These are phyloP conservation scores for Drosophila eohydei DNA, from an alignment of 2,888 invertebrate species.

Conservation along the genomic window DNA sequence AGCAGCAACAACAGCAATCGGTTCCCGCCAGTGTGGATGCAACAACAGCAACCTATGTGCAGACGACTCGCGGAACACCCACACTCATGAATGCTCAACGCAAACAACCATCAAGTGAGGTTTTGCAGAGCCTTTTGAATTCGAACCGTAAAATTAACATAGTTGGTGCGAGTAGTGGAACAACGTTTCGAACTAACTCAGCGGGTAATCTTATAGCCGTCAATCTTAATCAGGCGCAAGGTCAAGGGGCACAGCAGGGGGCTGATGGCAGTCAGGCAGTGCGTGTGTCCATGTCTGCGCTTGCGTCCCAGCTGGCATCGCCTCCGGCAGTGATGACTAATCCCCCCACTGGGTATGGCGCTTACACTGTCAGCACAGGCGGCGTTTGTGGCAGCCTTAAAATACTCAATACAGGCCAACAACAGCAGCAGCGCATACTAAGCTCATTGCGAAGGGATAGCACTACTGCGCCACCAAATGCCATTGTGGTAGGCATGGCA, in stretches of 20 bases:
- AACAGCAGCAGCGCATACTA: conserved; percentile 81
- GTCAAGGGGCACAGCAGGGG: conserved; percentile 46
- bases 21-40: conserved; percentile 63
- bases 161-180: conserved; percentile 69
- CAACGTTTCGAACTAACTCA: conserved; percentile 81
- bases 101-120: conserved; percentile 82
- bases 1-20: conserved; percentile 70
- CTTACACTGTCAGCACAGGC: conserved; percentile 79
- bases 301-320: conserved; percentile 85
- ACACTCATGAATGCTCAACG: conserved; percentile 70
- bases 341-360: conserved; percentile 79
- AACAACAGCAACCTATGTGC: conserved; percentile 75
- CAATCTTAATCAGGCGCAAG: conserved; percentile 61
- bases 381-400: conserved; percentile 69
- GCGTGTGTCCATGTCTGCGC: conserved; percentile 85
- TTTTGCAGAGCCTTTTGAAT: conserved; percentile 83
- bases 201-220: conserved; percentile 83
- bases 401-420: conserved; percentile 76
- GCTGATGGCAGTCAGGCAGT: conserved; percentile 78
- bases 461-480: conserved; percentile 81
- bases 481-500: conserved; percentile 85
- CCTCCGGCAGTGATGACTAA: conserved; percentile 85
- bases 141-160: conserved; percentile 83
- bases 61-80: conserved; percentile 69
- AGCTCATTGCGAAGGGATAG: conserved; percentile 85